phyloP scores from a whole-genome alignment of 1,140 invertebrate species.

The Cotesia chilonis region DNA sequence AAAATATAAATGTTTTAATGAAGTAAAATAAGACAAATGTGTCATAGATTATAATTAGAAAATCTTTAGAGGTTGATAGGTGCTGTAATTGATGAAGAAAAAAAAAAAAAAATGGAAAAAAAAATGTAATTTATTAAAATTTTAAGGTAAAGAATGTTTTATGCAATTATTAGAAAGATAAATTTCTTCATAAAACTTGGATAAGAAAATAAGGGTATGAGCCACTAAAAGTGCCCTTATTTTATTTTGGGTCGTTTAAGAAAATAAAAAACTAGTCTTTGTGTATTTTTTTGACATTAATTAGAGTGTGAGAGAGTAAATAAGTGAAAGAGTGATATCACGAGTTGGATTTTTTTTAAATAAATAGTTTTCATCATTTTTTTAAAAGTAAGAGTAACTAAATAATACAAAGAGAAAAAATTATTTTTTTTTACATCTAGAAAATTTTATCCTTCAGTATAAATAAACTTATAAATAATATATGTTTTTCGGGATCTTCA shows the following conservation, averaged over 20 bases:
- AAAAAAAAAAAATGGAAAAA: slow-evolving; percentile 22
- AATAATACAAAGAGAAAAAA: slow-evolving; percentile 35
- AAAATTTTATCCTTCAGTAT: background rate
- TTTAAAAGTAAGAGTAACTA: slow-evolving; percentile 26
- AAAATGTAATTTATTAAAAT: slow-evolving; percentile 27
- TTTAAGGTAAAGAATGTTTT: slow-evolving; percentile 33
- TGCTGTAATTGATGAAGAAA: slow-evolving; percentile 50
- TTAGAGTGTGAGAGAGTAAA: slow-evolving; percentile 28
- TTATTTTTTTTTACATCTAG: slow-evolving; percentile 26
- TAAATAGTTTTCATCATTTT: slow-evolving; percentile 13
- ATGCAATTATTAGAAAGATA: slow-evolving; percentile 52
- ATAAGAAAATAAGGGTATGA: slow-evolving; percentile 57
- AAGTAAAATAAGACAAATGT: slow-evolving; percentile 51
- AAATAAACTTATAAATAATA: too few species aligned
- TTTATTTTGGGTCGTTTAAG: slow-evolving; percentile 62
- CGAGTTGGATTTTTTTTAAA: slow-evolving; percentile 29
- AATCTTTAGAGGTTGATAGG: slow-evolving; percentile 57
- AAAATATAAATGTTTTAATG: background rate
- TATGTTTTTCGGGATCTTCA: too few species aligned
- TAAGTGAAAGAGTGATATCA: slow-evolving; percentile 37
- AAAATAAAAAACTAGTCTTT: slow-evolving; percentile 40
- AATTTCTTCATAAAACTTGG: slow-evolving; percentile 56
- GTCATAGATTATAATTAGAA: slow-evolving; percentile 53
- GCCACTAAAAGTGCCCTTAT: slow-evolving; percentile 65
- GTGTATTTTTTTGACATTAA: slow-evolving; percentile 27